Evolutionary conservation across 1,140 invertebrate species (phyloP), one percentile per base, ranked within the genome.

Genomic region (Paraescarpia echinospica): DNA sequence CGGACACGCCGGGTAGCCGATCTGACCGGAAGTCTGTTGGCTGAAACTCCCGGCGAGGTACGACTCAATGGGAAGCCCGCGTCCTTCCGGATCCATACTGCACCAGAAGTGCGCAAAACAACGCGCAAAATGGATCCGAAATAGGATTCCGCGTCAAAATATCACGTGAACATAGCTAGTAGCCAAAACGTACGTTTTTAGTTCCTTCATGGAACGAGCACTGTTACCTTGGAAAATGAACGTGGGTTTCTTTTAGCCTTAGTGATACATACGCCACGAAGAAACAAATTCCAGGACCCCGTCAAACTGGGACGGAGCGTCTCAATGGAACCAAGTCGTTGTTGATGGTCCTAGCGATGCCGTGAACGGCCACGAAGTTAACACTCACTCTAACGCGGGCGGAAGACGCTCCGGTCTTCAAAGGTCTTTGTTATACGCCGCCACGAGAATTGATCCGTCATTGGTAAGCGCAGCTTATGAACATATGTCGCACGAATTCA

Each of bases 401-500:
- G 12, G 59, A 77, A 77, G 59, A 77, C 59, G 59, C 59, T 77
- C 59, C 59, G 27, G 22, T 77, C 59, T 77, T 77, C 59, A 77
- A 77, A 77, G 59, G 59, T 1, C 59, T 77, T 77, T 77, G 59
- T 77, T 77, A 77, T 77, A 77, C 59, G 27, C 59, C 59, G 59
- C 9, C 59, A 31, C 0, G 12, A 77, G 59, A 77, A 77, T 77
- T 77, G 59, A 77, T 77, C 59, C 22, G 59, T 77, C 59, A 77
- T 77, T 77, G 59, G 59, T 77, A 77, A 77, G 59, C 59, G 59
- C 59, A 2, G 59, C 59, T 77, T 77, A 77, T 77, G 59, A 77
- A 77, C 59, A 77, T 77, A 77, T 77, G 59, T 77, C 59, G 59
- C 59, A 77, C 59, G 59, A 77, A 77, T 77, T 77, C 59, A 77